Evolutionary conservation across 1,140 invertebrate species (phyloP).

Genomic region (Alviniconcha marisindica): DNA sequence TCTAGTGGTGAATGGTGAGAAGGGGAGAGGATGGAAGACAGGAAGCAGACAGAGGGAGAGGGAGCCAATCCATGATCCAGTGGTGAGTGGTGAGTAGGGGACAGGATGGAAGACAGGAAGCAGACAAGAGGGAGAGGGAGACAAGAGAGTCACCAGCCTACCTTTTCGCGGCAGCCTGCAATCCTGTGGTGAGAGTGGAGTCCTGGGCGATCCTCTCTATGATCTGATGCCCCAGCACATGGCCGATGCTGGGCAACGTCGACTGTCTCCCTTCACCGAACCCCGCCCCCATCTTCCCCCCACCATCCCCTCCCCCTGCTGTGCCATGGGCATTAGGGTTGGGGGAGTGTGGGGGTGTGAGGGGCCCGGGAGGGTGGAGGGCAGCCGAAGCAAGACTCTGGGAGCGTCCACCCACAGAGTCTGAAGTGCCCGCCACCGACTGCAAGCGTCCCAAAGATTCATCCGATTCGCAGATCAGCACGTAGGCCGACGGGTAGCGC

Average conservation of each 20-base stretch:
- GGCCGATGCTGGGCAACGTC: constrained; percentile 76
- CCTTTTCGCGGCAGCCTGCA: constrained; percentile 56
- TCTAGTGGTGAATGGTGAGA: no score
- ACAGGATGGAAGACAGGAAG: no score
- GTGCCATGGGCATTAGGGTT: constrained; percentile 56
- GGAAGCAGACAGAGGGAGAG: no score
- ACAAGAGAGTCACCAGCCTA: no score
- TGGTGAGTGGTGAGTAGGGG: no score
- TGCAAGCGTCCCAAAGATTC: constrained; percentile 73
- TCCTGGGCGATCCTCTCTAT: constrained; percentile 88
- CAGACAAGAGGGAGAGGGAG: no score
- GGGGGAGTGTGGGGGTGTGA: constrained; percentile 73
- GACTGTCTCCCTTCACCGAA: constrained; percentile 38
- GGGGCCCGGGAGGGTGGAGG: constrained; percentile 34
- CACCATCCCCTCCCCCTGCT: constrained; percentile 32
- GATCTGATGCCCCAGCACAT: constrained; percentile 73
- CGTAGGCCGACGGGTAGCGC: constrained; percentile 95
- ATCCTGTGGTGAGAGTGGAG: constrained; percentile 77
- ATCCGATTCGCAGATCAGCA: constrained; percentile 93
- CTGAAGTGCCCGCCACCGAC: constrained; percentile 31
- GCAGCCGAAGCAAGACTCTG: constrained; percentile 2
- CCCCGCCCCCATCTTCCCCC: constrained; percentile 4
- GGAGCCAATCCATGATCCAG: no score
- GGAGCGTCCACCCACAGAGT: not conserved
- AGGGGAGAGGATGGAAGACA: no score